phyloP scores from a whole-genome alignment of 2,888 invertebrate species.

The Eudasyphora cyanicolor region DNA sequence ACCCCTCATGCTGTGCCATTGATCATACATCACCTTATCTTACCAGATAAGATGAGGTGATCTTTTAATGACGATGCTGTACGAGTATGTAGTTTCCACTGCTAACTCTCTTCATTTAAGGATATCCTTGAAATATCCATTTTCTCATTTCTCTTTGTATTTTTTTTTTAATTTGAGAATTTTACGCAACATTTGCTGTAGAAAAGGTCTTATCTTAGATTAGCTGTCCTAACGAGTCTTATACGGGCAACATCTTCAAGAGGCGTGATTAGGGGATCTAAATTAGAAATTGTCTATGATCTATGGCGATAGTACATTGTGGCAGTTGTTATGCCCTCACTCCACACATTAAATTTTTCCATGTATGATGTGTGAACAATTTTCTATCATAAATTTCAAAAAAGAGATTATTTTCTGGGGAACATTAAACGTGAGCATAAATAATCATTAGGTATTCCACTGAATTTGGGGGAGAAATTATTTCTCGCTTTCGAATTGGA shows the following conservation, averaged over 20 bases:
- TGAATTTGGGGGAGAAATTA: too few species aligned
- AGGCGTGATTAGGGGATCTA: neutral
- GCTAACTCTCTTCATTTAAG: neutral
- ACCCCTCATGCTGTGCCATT: neutral
- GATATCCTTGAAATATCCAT: slow-evolving; percentile 5
- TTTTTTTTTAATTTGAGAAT: neutral
- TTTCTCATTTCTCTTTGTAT: neutral
- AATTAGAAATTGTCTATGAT: neutral
- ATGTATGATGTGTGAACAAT: too few species aligned
- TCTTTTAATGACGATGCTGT: slow-evolving; percentile 30
- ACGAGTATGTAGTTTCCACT: neutral
- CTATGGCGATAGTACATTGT: neutral
- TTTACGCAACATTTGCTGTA: slow-evolving; percentile 15
- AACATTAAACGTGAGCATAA: too few species aligned
- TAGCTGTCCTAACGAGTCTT: neutral
- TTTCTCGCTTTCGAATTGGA: too few species aligned
- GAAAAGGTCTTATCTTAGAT: neutral
- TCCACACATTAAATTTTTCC: neutral
- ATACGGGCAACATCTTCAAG: neutral
- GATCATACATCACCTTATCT: too few species aligned
- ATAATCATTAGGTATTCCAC: too few species aligned
- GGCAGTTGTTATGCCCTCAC: neutral
- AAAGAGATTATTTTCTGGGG: too few species aligned
- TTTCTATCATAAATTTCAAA: too few species aligned
- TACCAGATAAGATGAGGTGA: slow-evolving; percentile 16